phyloP scores from a whole-genome alignment of 2,113 vertebrate species.

The Phasianus colchicus region DNA sequence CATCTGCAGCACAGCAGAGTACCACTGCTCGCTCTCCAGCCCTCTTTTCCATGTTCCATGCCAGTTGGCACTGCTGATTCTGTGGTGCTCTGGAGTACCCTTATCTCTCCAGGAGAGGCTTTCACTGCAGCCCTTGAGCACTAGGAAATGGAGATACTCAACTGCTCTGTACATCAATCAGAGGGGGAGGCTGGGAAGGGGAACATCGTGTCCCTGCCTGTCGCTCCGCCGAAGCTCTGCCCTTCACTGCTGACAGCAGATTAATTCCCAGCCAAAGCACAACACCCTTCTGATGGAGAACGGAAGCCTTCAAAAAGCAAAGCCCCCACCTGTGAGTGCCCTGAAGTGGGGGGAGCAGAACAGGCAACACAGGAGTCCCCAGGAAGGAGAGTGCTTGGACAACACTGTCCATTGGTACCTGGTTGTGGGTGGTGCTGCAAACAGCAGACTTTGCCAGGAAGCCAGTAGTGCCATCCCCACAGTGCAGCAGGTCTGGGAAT shows the following conservation, averaged over 20 bases:
- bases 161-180: background rate
- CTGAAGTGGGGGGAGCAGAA: too few species aligned
- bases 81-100: conserved; percentile 29
- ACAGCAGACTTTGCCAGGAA: background rate
- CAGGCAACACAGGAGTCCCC: background rate
- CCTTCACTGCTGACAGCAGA: background rate
- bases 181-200: background rate
- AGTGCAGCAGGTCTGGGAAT: accelerated
- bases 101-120: conserved; percentile 26
- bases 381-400: background rate
- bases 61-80: background rate
- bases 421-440: background rate
- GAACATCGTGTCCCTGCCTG: background rate
- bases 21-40: background rate
- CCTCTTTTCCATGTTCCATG: background rate
- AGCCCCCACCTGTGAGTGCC: background rate
- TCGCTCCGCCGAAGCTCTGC: background rate
- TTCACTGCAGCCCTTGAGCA: background rate
- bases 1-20: accelerated
- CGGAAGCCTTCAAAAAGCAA: background rate
- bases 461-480: accelerated
- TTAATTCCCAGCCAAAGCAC: background rate
- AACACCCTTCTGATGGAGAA: background rate
- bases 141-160: conserved; percentile 8
- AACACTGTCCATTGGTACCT: background rate